Base-by-base conservation (phyloP, 35 echinoderm and acorn worm genomes). In the Diadema setosum region DNA sequence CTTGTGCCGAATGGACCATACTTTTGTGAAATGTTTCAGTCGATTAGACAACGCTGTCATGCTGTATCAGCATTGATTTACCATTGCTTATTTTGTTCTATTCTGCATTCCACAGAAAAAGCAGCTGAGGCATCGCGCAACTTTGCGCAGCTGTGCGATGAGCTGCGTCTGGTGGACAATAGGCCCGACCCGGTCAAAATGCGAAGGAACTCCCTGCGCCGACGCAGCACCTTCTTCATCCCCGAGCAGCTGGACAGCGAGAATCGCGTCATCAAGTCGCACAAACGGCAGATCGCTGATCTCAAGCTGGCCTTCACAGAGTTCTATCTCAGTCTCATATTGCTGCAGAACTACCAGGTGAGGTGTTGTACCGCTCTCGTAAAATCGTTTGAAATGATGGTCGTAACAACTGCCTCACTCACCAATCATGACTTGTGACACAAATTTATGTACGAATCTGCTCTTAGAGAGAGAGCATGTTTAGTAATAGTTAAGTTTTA, bases 331-430 rank as follows among this genome's bases (percentile, higher is more conserved):
- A 91, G 89, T 70, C 86, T 94, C 12, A 84, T 94, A 21, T 75
- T 98, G 41, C 50, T 98, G 12, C 96, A 98, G 67, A 98, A 98
- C 80, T 98, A 98, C 58, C 96, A 98, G 96, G 96, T 98, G 64
- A 31, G 27, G 46, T 29, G n/a, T 63, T n/a, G n/a, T n/a, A n/a
- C n/a, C n/a, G n/a, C n/a, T n/a, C n/a, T n/a, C n/a, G n/a, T n/a
- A n/a, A n/a, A n/a, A n/a, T n/a, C n/a, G n/a, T n/a, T n/a, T n/a
- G n/a, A n/a, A n/a, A n/a, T n/a, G n/a, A n/a, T n/a, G n/a, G n/a
- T n/a, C n/a, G n/a, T n/a, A n/a, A n/a, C n/a, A n/a, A n/a, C n/a
- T n/a, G n/a, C n/a, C n/a, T n/a, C n/a, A n/a, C n/a, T n/a, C n/a
- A n/a, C n/a, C n/a, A n/a, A n/a, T n/a, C n/a, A n/a, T n/a, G n/a